Percentiles rank a stretch among this genome's conserved stretches.
phyloP scores from a whole-genome alignment of 2,113 vertebrate species.

The Dicrurus megarhynchus region DNA sequence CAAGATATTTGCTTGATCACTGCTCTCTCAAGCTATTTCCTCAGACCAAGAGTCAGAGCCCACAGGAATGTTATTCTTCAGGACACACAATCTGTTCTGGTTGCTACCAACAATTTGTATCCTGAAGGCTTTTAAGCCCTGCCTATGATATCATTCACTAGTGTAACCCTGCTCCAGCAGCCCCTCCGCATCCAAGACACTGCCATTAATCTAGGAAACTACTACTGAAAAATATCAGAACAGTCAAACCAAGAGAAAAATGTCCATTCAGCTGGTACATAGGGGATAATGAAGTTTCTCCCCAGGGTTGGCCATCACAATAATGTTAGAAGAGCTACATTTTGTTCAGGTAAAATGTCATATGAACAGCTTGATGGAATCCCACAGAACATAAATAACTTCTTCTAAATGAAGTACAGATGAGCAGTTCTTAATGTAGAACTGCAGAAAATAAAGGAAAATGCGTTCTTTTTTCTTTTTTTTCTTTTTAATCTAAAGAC shows the following conservation, averaged over 20 bases:
- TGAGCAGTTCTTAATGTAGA: neutral
- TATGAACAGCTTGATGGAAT: neutral
- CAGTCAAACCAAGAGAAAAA: constrained; percentile 23
- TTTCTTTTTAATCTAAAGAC: neutral
- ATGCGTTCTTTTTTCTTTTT: rapidly evolving
- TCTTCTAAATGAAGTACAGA: neutral
- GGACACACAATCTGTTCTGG: neutral
- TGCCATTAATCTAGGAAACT: constrained; percentile 12
- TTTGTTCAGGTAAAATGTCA: constrained; percentile 7
- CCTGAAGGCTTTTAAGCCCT: neutral
- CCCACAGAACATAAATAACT: neutral
- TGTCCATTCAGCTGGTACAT: neutral
- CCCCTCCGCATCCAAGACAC: neutral
- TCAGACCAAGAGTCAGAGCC: neutral
- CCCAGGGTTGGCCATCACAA: neutral
- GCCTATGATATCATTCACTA: neutral
- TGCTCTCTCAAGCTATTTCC: neutral
- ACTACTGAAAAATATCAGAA: neutral
- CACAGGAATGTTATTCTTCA: neutral
- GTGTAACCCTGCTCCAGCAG: neutral
- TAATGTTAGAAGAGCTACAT: neutral
- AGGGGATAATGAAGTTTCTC: neutral
- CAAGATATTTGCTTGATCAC: neutral
- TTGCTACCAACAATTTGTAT: neutral
- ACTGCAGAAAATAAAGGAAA: neutral